Base-by-base conservation (phyloP, 2,888 invertebrate genomes). In the Chesias legatella region DNA sequence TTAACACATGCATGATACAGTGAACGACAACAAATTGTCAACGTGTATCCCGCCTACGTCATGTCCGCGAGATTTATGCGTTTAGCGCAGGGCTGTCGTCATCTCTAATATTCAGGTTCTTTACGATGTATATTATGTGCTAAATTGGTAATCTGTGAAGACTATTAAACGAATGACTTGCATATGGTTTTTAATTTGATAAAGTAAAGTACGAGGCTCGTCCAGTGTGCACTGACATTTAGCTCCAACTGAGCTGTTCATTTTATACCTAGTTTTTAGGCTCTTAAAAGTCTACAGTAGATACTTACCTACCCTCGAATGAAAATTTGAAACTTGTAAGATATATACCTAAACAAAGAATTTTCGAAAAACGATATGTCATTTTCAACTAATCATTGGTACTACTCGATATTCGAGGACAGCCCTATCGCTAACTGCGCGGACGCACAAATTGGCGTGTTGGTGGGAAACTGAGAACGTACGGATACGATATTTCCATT, bases 391-490 rank as follows among this genome's bases (percentile, higher is more conserved):
- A 7, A 7, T 11, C 13, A 1, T 13, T 28, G 11, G 7, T 10
- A 10, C 6, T 10, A 3, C n/a, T 7, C 1, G 1, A 21, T 9
- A n/a, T 6, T 20, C 20, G 34, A 24, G 3, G 33, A n/a, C 48
- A 55, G 13, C 55, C 55, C 55, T 55, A 44, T 11, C 24, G 17
- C 20, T 27, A 41, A 46, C 67, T 66, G 69, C 65, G 67, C 73
- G 67, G 75, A 78, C 82, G 76, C 81, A 78, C 83, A 85, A 86
- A 85, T 85, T 85, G 85, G 79, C 79, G 69, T 71, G 67, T 68
- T 79, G 79, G 71, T 71, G 65, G 70, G 68, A 70, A 78, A 70
- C 72, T 61, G 56, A 60, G 65, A 61, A 62, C 54, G 61, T 65
- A 65, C 68, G 71, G 69, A 76, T 73, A 73, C 67, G 67, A 71